Evolutionary conservation across 2,797 vertebrate genomes (phyloP).

Genomic region (Eulemur rubriventer): DNA sequence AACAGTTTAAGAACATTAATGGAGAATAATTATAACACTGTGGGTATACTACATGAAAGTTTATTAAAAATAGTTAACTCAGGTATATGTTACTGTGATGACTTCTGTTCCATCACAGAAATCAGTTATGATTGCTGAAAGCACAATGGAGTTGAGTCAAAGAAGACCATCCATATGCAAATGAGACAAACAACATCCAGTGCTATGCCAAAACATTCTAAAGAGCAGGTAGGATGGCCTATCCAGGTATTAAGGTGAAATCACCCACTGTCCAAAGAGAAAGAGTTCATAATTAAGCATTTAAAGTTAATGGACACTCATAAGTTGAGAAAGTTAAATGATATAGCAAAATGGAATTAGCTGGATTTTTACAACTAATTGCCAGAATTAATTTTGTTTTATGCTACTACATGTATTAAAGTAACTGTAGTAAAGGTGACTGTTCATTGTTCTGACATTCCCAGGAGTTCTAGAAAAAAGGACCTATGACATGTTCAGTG

Average conservation of each 20-base stretch:
- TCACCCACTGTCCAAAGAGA: background rate
- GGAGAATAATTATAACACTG: background rate
- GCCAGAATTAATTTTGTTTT: background rate
- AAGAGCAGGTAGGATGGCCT: background rate
- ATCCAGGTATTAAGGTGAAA: background rate
- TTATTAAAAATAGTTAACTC: background rate
- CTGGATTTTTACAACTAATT: background rate
- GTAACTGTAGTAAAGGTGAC: background rate
- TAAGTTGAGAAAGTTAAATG: slow-evolving; percentile 7
- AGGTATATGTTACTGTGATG: background rate
- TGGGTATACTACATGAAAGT: background rate
- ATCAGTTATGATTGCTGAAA: background rate
- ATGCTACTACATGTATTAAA: background rate
- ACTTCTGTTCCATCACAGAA: background rate
- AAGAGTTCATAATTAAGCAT: background rate
- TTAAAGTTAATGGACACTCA: background rate
- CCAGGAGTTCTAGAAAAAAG: background rate
- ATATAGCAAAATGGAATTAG: background rate
- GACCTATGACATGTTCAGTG: background rate
- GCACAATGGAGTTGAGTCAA: background rate
- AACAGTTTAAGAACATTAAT: background rate
- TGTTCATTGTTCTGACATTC: background rate
- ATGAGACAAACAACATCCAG: background rate
- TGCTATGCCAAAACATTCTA: background rate
- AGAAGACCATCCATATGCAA: background rate